Percentiles rank a stretch among this genome's conserved stretches.
Evolutionary conservation across 1,140 invertebrate genomes (phyloP).

Genomic region (Bombus ignitus): DNA sequence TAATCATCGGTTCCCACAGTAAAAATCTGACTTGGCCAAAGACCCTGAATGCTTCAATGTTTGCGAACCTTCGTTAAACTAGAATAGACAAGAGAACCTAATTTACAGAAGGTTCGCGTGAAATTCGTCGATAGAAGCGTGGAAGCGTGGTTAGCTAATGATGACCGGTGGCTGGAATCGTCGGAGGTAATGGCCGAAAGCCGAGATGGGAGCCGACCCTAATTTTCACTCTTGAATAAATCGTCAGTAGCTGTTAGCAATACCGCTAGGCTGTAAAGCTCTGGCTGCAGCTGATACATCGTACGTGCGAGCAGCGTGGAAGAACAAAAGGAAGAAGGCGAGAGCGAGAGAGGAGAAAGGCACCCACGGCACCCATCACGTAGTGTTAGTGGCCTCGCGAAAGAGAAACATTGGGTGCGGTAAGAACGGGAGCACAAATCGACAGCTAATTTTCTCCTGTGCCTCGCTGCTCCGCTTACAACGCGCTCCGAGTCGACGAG

Average conservation of each 20-base stretch:
- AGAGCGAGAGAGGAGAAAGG: neutral
- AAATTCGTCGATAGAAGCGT: conserved; percentile 28
- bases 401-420: conserved; percentile 43
- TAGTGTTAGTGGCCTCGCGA: conserved; percentile 14
- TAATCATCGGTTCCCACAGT: too few species aligned
- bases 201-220: conserved; percentile 33
- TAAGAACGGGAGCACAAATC: conserved; percentile 26
- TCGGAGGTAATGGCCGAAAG: conserved; percentile 41
- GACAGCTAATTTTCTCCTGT: conserved; percentile 36
- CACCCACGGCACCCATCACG: neutral
- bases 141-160: conserved; percentile 9
- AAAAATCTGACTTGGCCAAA: neutral
- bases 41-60: neutral
- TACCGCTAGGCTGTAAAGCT: conserved; percentile 42
- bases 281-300: conserved; percentile 45
- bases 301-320: conserved; percentile 1
- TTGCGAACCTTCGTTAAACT: neutral
- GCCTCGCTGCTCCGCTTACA: neutral
- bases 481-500: neutral
- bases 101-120: neutral
- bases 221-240: conserved; percentile 57
- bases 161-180: conserved; percentile 31
- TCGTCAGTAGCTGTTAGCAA: conserved; percentile 50
- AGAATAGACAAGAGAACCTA: neutral
- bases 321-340: conserved; percentile 28